phyloP scores from a whole-genome alignment of 2,113 vertebrate species.

The Aldabrachelys gigantea region DNA sequence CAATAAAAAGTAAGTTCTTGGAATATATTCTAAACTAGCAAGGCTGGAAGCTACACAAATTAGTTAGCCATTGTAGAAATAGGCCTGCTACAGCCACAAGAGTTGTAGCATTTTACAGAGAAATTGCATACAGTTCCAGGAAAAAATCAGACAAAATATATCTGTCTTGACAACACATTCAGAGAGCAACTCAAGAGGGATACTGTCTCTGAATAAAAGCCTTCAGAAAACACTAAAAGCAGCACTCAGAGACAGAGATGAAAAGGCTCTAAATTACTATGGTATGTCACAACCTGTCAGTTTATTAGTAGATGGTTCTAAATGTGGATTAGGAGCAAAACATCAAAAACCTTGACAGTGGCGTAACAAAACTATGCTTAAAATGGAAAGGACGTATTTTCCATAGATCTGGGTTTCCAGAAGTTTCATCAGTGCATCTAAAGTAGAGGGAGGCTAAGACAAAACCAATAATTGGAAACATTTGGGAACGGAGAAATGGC shows the following conservation, averaged over 20 bases:
- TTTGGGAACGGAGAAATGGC: background rate
- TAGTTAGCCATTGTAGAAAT: background rate
- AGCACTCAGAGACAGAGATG: conserved; percentile 30
- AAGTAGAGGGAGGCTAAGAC: background rate
- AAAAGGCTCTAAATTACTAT: conserved; percentile 55
- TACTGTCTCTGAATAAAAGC: conserved; percentile 49
- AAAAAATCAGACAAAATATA: conserved; percentile 35
- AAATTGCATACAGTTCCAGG: conserved; percentile 37
- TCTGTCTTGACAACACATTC: conserved; percentile 59
- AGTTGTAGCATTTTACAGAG: conserved; percentile 18
- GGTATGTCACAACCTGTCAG: conserved; percentile 57
- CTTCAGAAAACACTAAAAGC: conserved; percentile 57
- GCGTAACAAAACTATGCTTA: conserved; percentile 26
- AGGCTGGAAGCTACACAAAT: conserved; percentile 17
- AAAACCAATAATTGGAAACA: conserved; percentile 36
- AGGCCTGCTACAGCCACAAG: conserved; percentile 13
- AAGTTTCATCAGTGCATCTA: background rate
- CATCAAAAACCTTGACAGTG: conserved; percentile 11
- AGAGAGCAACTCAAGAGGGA: conserved; percentile 51
- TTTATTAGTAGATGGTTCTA: conserved; percentile 68
- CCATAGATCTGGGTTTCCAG: background rate
- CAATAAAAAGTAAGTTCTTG: conserved; percentile 21
- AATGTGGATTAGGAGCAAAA: conserved; percentile 53
- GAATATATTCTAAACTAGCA: conserved; percentile 12
- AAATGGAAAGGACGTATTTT: background rate